Base-by-base conservation (phyloP, 1,140 invertebrate species). In the Mylabris phalerata region DNA sequence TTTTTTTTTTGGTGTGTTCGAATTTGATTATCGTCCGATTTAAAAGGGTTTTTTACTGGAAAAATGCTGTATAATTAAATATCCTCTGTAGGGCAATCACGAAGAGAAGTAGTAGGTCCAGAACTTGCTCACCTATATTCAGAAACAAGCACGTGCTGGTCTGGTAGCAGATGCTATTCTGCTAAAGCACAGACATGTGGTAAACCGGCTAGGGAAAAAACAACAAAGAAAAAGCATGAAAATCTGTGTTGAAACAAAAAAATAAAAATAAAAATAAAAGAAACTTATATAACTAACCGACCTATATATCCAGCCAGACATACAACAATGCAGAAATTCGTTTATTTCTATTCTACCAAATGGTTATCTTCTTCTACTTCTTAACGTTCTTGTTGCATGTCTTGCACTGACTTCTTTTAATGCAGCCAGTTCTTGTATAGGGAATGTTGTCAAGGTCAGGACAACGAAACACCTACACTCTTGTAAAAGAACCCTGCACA, bases 81-180 rank as follows among this genome's bases (percentile, higher is more conserved):
- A 51, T 51, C 50, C 51, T 58, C 56, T 40, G 56, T 58, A 58
- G 56, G 56, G 56, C 56, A 58, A 48, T 46, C 56, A 58, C 56
- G 48, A 58, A 58, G 48, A 32, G 32, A 7, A 32, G 2, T 32
- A 32, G 7, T 43, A 56, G 54, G 54, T 48, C 32, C 54, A 42
- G 49, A 57, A 57, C 48, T 51, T 51, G 56, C 49, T 58, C 56
- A 58, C 56, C 56, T 58, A 58, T 58, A 58, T 58, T 48, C 48
- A 26, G 49, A 51, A 32, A 32, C 32, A 7, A 58, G 56, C 56
- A 51, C 56, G 56, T 58, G 56, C 56, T 58, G 56, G 48, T 7
- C 56, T 58, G 41, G 56, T 58, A 46, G 56, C 56, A 58, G 56
- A 50, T 58, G 56, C 56, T 48, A 58, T 58, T 58, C 50, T 56